Conservation (phyloP, 2,888 invertebrate genomes). For the Pterobdella sp. region DNA sequence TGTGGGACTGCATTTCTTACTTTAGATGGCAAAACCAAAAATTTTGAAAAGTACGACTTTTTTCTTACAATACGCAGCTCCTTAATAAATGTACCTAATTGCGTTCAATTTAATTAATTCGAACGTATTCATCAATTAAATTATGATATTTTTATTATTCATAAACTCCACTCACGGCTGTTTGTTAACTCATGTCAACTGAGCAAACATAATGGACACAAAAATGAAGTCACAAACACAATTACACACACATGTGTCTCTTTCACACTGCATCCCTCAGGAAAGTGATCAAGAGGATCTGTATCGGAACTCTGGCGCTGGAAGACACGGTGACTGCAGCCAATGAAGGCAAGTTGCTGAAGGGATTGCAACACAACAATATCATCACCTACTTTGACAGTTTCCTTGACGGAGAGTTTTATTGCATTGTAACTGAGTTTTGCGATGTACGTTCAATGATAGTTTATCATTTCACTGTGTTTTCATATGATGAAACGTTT, state of each 20-base stretch:
- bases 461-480: not conserved
- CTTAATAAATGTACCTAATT: not conserved
- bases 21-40: slow-evolving; percentile 42
- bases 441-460: slow-evolving; percentile 48
- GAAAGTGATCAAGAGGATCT: slow-evolving; percentile 51
- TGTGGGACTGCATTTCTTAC: slow-evolving; percentile 50
- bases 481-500: not conserved
- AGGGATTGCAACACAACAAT: slow-evolving; percentile 48
- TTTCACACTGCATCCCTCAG: slow-evolving; percentile 37
- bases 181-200: not conserved
- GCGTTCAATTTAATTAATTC: not conserved
- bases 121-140: not conserved
- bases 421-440: slow-evolving; percentile 51
- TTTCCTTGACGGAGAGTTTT: slow-evolving; percentile 49
- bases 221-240: not conserved
- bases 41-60: slow-evolving; percentile 41
- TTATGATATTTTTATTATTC: not conserved
- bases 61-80: not conserved
- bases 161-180: not conserved
- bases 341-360: slow-evolving; percentile 48
- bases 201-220: not conserved
- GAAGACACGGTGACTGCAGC: slow-evolving; percentile 51
- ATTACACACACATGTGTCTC: not conserved
- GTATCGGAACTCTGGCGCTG: slow-evolving; percentile 49
- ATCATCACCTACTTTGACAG: slow-evolving; percentile 51